A percentile compares a stretch with the other conserved stretches of the same genome.
Evolutionary conservation across 2,113 vertebrate genomes (phyloP).

Genomic region (Ammodytes marinus): DNA sequence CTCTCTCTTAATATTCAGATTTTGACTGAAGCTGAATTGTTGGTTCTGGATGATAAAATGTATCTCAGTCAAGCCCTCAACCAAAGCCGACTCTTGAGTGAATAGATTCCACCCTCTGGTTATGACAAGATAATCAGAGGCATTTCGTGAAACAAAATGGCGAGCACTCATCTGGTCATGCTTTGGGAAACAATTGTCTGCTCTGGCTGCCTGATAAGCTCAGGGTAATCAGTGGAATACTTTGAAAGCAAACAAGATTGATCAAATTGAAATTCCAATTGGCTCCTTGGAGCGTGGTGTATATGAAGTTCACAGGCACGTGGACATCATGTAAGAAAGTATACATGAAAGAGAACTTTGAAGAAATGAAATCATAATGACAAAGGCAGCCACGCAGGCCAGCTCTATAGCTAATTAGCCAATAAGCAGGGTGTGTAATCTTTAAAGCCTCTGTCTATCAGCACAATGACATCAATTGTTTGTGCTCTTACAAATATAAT

Average conservation of each 20-base stretch:
- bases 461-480: neutral
- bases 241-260: slow-evolving; percentile 40
- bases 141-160: slow-evolving; percentile 38
- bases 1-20: slow-evolving; percentile 43
- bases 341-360: slow-evolving; percentile 8
- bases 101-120: slow-evolving; percentile 47
- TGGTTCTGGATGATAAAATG: slow-evolving; percentile 47
- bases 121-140: slow-evolving; percentile 60
- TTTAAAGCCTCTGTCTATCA: slow-evolving; percentile 4
- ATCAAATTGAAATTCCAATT: slow-evolving; percentile 28
- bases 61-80: slow-evolving; percentile 31
- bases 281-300: neutral
- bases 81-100: slow-evolving; percentile 42
- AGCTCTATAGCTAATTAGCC: neutral
- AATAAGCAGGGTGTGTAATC: neutral
- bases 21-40: slow-evolving; percentile 29
- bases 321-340: neutral
- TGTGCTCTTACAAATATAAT: neutral
- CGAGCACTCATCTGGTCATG: slow-evolving; percentile 43
- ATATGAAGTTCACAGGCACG: slow-evolving; percentile 9
- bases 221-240: slow-evolving; percentile 29
- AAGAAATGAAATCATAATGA: neutral
- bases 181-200: slow-evolving; percentile 23
- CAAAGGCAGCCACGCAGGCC: neutral
- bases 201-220: slow-evolving; percentile 39